Conservation (phyloP, 2,797 vertebrate species). For the Euphonia xanthogaster region DNA sequence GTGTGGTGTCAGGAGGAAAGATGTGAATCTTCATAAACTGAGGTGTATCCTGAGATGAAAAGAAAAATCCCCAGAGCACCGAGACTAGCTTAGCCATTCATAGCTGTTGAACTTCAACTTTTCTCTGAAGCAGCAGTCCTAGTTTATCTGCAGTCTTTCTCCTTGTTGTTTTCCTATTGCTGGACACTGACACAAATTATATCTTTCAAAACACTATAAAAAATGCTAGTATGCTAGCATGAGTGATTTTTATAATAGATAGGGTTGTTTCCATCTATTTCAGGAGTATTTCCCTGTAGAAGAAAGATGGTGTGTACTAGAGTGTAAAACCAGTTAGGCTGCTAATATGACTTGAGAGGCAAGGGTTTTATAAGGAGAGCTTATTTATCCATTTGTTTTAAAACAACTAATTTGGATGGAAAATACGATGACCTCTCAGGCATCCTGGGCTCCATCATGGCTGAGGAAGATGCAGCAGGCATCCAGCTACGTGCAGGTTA, state of each 20-base stretch:
- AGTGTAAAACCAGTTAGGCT: slow-evolving; percentile 30
- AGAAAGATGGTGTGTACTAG: slow-evolving; percentile 5
- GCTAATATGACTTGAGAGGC: background rate
- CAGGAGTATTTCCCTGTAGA: slow-evolving; percentile 11
- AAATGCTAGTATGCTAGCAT: slow-evolving; percentile 1
- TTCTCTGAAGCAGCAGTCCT: background rate
- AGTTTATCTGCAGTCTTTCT: background rate
- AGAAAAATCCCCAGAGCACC: background rate
- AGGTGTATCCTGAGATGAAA: background rate
- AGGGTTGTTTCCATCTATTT: slow-evolving; percentile 14
- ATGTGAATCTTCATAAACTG: background rate
- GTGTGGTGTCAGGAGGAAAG: background rate
- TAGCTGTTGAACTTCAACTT: background rate
- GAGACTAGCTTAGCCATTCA: background rate
- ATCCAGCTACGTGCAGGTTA: background rate
- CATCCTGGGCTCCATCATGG: background rate
- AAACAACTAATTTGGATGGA: background rate
- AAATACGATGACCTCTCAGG: background rate
- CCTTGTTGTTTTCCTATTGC: background rate
- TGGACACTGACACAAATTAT: background rate
- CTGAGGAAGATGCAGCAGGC: background rate
- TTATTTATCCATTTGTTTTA: background rate
- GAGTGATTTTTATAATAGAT: slow-evolving; percentile 26
- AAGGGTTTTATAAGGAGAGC: background rate
- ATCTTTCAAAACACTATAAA: background rate